phyloP scores from a whole-genome alignment of 2,113 vertebrate genomes.

The Oxygymnocypris stewartii region DNA sequence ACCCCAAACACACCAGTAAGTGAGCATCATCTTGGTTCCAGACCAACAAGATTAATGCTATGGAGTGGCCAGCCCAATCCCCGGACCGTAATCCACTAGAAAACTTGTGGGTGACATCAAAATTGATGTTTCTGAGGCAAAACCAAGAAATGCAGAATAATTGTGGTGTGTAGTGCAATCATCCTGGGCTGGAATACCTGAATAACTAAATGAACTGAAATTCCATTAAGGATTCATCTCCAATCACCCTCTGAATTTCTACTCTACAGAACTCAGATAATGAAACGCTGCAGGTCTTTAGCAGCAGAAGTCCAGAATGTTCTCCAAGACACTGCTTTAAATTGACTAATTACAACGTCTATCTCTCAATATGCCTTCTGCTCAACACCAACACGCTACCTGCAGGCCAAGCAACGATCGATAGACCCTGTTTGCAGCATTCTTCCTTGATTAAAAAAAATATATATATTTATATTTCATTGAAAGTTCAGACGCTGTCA shows the following conservation, averaged over 20 bases:
- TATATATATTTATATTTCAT: neutral
- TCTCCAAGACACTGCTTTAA: neutral
- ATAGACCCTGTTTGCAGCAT: neutral
- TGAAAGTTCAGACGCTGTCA: neutral
- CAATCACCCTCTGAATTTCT: slow-evolving; percentile 10
- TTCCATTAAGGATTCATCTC: slow-evolving; percentile 9
- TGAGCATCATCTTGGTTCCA: too few species aligned
- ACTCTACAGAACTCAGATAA: slow-evolving; percentile 67
- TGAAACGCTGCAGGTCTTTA: slow-evolving; percentile 60
- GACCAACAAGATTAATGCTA: too few species aligned
- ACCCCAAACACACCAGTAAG: too few species aligned
- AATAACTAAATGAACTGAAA: slow-evolving; percentile 15
- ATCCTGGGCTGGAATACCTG: too few species aligned
- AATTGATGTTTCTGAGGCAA: too few species aligned
- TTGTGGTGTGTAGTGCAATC: too few species aligned
- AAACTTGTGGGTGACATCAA: too few species aligned
- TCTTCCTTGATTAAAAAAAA: neutral
- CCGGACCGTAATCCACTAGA: too few species aligned
- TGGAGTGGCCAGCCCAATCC: too few species aligned
- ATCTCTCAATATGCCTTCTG: slow-evolving; percentile 34
- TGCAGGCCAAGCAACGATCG: neutral
- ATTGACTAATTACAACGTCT: slow-evolving; percentile 40
- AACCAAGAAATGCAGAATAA: too few species aligned
- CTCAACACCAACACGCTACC: neutral
- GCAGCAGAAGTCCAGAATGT: neutral